Percentiles rank a stretch among this genome's conserved stretches.
Evolutionary conservation across 2,113 vertebrate species (phyloP).

Genomic region (Aegypius monachus): DNA sequence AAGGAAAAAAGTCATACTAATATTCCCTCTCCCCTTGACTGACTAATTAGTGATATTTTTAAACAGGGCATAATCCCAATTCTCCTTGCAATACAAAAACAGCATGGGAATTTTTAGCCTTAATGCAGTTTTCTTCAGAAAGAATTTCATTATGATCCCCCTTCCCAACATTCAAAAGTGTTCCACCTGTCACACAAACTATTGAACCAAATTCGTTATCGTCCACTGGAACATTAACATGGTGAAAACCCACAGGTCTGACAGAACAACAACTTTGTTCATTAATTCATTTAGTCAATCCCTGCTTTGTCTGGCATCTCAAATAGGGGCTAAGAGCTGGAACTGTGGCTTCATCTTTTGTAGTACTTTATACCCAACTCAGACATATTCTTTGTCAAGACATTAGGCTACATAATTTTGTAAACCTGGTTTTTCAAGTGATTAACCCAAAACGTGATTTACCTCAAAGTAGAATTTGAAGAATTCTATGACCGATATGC

Average conservation of each 20-base stretch:
- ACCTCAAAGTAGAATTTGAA: not conserved
- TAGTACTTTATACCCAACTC: not conserved
- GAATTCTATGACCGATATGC: not conserved
- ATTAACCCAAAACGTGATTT: not conserved
- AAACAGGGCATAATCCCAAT: not conserved
- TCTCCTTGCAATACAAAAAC: not conserved
- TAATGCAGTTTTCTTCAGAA: not conserved
- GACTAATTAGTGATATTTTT: not conserved
- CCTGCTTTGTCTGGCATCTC: not conserved
- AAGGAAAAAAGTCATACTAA: not conserved
- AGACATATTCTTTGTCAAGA: not conserved
- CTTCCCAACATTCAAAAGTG: not conserved
- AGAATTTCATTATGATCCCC: not conserved
- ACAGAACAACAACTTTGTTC: not conserved
- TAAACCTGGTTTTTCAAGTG: not conserved
- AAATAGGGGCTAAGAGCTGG: not conserved
- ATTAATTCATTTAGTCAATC: not conserved
- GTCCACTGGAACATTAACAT: not conserved
- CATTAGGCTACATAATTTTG: not conserved
- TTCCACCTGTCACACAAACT: not conserved
- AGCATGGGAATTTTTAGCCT: not conserved
- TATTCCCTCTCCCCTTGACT: not conserved
- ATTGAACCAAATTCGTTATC: not conserved
- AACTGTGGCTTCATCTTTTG: not conserved
- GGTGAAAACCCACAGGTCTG: not conserved